phyloP scores from a whole-genome alignment of 2,888 invertebrate species.

The Sepiola atlantica region DNA sequence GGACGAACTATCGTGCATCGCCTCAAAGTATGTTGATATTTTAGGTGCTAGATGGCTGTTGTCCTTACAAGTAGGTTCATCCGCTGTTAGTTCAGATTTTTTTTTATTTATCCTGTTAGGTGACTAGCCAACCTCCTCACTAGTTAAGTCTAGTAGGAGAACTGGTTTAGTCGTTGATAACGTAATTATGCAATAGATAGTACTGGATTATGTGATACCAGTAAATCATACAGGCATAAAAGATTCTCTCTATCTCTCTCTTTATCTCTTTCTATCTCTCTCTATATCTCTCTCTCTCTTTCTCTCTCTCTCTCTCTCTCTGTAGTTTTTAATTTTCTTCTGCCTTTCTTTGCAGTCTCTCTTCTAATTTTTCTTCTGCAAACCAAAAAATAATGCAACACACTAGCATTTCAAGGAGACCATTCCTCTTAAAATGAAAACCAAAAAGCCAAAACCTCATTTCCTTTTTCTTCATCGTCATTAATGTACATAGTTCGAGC shows the following conservation, averaged over 20 bases:
- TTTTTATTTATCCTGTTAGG: no score
- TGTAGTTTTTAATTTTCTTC: neutral
- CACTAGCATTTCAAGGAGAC: neutral
- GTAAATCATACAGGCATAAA: neutral
- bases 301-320: neutral
- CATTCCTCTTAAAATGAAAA: neutral
- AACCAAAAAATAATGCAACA: neutral
- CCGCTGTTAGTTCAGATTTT: no score
- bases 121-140: no score
- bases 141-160: no score
- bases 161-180: no score
- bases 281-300: neutral
- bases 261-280: neutral
- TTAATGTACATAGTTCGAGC: conserved; percentile 8
- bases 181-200: no score
- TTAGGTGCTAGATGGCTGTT: no score
- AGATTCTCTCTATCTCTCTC: neutral
- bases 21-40: no score
- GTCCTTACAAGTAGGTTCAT: no score
- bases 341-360: no score
- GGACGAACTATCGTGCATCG: no score
- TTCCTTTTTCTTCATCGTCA: neutral
- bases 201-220: no score
- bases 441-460: neutral
- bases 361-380: neutral